Evolutionary conservation across 1,140 invertebrate species (phyloP).

Genomic region (Drosophila chauvacae): DNA sequence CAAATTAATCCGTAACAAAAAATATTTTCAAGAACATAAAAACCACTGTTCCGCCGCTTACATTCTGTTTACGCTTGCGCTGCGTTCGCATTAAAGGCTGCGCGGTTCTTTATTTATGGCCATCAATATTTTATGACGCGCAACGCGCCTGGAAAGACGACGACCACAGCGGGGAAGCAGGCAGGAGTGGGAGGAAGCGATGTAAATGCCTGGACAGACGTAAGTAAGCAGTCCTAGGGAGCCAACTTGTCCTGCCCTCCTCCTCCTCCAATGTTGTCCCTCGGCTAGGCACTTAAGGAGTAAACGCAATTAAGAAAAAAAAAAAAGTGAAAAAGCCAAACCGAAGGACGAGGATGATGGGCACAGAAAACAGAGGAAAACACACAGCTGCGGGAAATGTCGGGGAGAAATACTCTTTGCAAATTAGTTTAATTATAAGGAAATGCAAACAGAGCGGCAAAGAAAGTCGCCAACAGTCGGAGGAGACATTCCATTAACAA

Average conservation of each 20-base stretch:
- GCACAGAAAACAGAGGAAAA: neutral
- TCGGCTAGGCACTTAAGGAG: constrained; percentile 29
- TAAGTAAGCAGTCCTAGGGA: constrained; percentile 29
- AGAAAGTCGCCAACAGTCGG: neutral
- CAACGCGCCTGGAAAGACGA: constrained; percentile 50
- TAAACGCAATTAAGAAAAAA: constrained; percentile 48
- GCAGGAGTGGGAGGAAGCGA: neutral
- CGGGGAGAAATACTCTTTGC: constrained; percentile 18
- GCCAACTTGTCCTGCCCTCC: too few species aligned
- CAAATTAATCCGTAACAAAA: constrained; percentile 9
- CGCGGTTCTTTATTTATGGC: constrained; percentile 72
- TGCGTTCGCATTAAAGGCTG: constrained; percentile 61
- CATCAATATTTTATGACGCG: constrained; percentile 74
- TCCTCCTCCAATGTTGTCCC: neutral
- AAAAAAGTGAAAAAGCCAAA: constrained; percentile 33
- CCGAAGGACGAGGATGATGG: constrained; percentile 23
- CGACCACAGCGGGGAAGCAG: constrained; percentile 2
- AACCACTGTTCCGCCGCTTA: constrained; percentile 49
- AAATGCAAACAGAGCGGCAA: constrained; percentile 28
- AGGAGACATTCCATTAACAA: constrained; percentile 17
- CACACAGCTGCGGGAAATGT: constrained; percentile 2
- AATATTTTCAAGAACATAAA: constrained; percentile 15
- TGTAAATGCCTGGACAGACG: constrained; percentile 40
- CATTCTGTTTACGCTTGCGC: constrained; percentile 47
- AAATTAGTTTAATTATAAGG: constrained; percentile 44